phyloP scores from a whole-genome alignment of 2,113 vertebrate species.

The Vulpes ferrilata region DNA sequence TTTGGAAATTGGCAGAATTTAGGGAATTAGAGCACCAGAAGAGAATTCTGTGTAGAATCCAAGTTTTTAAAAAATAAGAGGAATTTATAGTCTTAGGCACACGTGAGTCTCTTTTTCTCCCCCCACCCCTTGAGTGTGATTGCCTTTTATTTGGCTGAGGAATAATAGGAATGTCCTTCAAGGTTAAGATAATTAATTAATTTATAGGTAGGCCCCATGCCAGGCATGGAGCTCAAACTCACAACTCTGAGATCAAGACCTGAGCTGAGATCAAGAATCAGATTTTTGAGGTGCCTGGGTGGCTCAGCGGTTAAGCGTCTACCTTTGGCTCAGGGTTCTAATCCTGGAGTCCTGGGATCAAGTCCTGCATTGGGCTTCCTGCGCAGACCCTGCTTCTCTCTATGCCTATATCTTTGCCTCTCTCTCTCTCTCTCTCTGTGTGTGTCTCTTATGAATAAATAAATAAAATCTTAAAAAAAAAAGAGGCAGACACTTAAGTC shows the following conservation, averaged over 20 bases:
- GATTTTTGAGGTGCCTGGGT: too few relatives aligned
- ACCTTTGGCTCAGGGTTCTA: too few relatives aligned
- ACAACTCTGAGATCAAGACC: neutral
- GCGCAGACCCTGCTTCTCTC: too few relatives aligned
- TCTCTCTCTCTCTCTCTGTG: too few relatives aligned
- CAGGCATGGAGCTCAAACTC: neutral
- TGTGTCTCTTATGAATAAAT: too few relatives aligned
- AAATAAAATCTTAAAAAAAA: too few relatives aligned
- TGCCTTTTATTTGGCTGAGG: slow-evolving; percentile 28
- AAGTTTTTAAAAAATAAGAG: slow-evolving; percentile 25
- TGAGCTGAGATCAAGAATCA: neutral
- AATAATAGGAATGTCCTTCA: slow-evolving; percentile 21
- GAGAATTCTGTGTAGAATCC: slow-evolving; percentile 42
- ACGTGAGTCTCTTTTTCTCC: neutral
- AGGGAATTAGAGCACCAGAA: neutral
- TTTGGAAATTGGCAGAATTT: slow-evolving; percentile 1
- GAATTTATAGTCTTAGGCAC: neutral
- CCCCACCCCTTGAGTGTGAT: neutral
- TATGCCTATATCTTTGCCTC: too few relatives aligned
- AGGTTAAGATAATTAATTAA: slow-evolving; percentile 10
- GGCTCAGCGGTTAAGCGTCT: too few relatives aligned
- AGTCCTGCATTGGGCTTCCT: too few relatives aligned
- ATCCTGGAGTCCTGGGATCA: too few relatives aligned
- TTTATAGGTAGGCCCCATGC: neutral
- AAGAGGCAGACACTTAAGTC: neutral